Percentiles rank a stretch among this genome's conserved stretches.
Conservation (phyloP, 2,797 vertebrate species). For the Streptopelia turtur region DNA sequence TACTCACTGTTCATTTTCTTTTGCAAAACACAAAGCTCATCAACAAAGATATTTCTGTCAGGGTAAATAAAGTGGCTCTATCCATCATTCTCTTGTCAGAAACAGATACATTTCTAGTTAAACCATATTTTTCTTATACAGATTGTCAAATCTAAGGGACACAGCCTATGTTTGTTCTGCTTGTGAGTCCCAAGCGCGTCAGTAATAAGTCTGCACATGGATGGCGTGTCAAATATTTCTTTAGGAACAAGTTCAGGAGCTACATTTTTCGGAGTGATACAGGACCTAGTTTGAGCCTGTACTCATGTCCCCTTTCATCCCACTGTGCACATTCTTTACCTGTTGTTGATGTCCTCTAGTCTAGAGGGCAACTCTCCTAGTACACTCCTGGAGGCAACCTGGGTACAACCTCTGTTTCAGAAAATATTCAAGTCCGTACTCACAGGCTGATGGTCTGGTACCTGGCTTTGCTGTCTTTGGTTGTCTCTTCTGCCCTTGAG, state of each 20-base stretch:
- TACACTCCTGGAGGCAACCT: background rate
- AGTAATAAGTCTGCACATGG: background rate
- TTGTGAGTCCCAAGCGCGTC: background rate
- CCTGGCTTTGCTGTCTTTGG: background rate
- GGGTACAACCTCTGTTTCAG: background rate
- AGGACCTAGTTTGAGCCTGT: background rate
- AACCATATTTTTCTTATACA: constrained; percentile 50
- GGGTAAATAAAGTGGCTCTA: constrained; percentile 39
- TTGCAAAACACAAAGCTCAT: constrained; percentile 22
- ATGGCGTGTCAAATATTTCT: background rate
- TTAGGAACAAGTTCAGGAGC: background rate
- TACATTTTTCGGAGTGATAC: background rate
- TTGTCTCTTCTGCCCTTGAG: background rate
- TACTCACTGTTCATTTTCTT: constrained; percentile 25
- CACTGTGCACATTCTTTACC: background rate
- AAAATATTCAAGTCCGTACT: background rate
- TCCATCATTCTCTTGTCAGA: constrained; percentile 51
- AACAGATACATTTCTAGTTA: constrained; percentile 41
- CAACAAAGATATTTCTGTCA: constrained; percentile 51
- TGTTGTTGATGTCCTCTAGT: background rate
- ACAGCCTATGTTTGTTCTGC: background rate
- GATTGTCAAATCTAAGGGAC: constrained; percentile 19
- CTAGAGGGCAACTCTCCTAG: background rate
- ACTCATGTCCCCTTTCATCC: background rate
- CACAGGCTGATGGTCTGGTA: background rate